Evolutionary conservation across 2,888 invertebrate genomes (phyloP), one percentile per base, ranked within the genome.

Genomic region (Rhodophaea formosa): DNA sequence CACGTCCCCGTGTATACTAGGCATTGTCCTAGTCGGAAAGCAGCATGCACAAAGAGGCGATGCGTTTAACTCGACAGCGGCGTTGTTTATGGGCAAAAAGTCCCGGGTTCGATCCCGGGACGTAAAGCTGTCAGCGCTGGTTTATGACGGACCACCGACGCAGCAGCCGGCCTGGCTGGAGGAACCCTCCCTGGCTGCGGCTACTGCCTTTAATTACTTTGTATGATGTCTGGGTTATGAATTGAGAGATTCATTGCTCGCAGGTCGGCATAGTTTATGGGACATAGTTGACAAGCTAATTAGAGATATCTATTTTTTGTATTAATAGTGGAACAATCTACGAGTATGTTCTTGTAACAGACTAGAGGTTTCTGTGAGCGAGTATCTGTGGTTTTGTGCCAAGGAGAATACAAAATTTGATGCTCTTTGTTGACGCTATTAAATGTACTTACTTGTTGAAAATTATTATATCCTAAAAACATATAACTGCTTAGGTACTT

Each of bases 121-220:
- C 53, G 32, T 49, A 52, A 39, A 52, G 39, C 44, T 16, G 57
- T 47, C 57, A n/a, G 10, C 52, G 30, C 53, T 47, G 57, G 10
- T 59, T 61, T 62, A 62, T 60, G 62, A 61, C 49, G 60, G 63
- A 63, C 63, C 63, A 63, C 63, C 53, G 12, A 43, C 29, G 53
- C 39, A 16, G 8, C 39, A 39, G 39, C 32, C 1, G 32, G 3
- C 35, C 32, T 7, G 32, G 3, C 35, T 10, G 35, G 8, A 12
- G 39, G 12, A 12, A 3, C 39, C 39, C 10, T 10, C 39, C n/a
- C 10, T 12, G 3, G 7, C 51, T 6, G 17, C 17, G 12, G 35
- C 17, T 35, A 15, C 8, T 51, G 23, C 30, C 49, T 16, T 12
- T 35, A 14, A 35, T 51, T 17, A 51, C 16, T 17, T 51, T 10